phyloP scores from a whole-genome alignment of 2,113 vertebrate species.

The Sinocyclocheilus rhinocerous region DNA sequence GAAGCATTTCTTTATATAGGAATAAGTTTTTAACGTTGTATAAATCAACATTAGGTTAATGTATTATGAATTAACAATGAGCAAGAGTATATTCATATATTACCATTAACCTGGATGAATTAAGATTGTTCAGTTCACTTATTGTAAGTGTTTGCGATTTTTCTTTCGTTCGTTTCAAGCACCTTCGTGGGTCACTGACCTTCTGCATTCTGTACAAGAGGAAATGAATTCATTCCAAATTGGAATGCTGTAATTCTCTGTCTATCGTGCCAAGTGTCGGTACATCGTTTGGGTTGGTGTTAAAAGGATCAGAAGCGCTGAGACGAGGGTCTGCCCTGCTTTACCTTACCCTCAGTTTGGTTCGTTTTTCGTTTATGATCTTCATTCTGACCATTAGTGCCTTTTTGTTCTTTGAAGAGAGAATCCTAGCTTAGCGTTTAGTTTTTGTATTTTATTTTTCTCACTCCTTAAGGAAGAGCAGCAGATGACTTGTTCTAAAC shows the following conservation, averaged over 20 bases:
- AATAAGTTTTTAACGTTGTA: background rate
- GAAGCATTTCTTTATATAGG: background rate
- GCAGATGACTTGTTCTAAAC: constrained; percentile 71
- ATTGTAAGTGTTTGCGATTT: background rate
- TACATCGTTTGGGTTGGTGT: constrained; percentile 78
- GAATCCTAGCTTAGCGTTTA: constrained; percentile 80
- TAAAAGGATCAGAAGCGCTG: constrained; percentile 58
- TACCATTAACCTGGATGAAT: background rate
- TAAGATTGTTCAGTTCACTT: background rate
- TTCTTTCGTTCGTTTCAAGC: constrained; percentile 67
- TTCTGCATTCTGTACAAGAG: constrained; percentile 96
- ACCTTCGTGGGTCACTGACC: constrained; percentile 88
- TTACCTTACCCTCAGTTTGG: constrained; percentile 22
- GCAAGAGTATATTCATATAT: background rate
- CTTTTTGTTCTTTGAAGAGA: constrained; percentile 92
- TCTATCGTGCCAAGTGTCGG: constrained; percentile 98
- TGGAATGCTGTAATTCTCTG: constrained; percentile 98
- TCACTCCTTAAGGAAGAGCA: constrained; percentile 45
- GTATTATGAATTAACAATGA: background rate
- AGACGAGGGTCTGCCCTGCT: constrained; percentile 64
- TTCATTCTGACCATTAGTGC: constrained; percentile 95
- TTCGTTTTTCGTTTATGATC: constrained; percentile 62
- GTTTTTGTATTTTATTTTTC: constrained; percentile 64
- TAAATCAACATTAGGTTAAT: background rate
- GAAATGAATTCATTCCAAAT: constrained; percentile 97